Percentiles rank a stretch among this genome's conserved stretches.
Conservation (phyloP, 2,888 invertebrate species). For the Nomada lathburiana region DNA sequence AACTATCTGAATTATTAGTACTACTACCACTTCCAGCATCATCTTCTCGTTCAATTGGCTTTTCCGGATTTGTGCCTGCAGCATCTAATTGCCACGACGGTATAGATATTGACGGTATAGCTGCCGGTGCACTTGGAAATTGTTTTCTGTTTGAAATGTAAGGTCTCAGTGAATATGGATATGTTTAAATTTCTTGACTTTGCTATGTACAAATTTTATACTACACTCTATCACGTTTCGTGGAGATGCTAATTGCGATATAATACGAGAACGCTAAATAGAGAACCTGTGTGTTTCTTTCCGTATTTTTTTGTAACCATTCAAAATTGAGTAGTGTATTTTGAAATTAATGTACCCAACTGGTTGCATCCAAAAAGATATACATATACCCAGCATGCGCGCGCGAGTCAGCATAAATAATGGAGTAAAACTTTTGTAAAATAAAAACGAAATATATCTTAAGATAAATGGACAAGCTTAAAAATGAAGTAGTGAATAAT, state of each 20-base stretch:
- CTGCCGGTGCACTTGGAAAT: constrained; percentile 89
- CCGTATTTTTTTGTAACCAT: background rate
- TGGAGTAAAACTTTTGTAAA: constrained; percentile 52
- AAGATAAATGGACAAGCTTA: constrained; percentile 47
- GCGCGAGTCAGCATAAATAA: constrained; percentile 7
- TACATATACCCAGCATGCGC: constrained; percentile 15
- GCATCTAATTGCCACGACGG: constrained; percentile 92
- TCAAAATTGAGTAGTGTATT: no score
- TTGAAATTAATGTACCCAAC: constrained; percentile 18
- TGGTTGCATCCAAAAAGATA: constrained; percentile 12
- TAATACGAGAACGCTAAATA: background rate
- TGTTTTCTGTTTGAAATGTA: constrained; percentile 87
- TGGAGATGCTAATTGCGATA: constrained; percentile 1
- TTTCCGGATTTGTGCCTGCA: constrained; percentile 78
- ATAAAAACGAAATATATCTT: constrained; percentile 28
- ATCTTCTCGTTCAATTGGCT: constrained; percentile 81
- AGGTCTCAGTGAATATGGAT: constrained; percentile 38
- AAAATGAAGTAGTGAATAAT: constrained; percentile 57
- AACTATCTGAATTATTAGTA: constrained; percentile 84
- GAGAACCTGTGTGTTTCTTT: constrained; percentile 25
- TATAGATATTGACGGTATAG: constrained; percentile 90
- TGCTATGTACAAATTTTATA: constrained; percentile 36
- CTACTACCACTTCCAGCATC: constrained; percentile 84
- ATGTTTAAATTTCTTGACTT: constrained; percentile 7
- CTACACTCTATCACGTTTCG: background rate